Evolutionary conservation across 2,113 vertebrate species (phyloP).

Genomic region (Neopipo cinnamomea): DNA sequence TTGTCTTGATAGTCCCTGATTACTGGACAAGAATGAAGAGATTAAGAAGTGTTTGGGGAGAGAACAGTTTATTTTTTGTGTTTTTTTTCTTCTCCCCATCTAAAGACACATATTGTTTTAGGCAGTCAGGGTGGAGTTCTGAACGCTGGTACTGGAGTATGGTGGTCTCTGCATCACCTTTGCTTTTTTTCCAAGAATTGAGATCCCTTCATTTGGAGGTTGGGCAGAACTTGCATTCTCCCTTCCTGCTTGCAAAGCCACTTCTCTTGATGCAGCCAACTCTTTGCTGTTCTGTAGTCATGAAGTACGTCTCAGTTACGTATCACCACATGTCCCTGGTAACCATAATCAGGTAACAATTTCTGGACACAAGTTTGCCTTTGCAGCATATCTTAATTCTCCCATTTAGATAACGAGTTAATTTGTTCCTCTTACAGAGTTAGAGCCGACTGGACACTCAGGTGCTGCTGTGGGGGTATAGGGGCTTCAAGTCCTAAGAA

Average conservation of each 20-base stretch:
- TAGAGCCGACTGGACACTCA: neutral
- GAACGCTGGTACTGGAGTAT: neutral
- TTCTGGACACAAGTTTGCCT: neutral
- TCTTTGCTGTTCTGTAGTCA: neutral
- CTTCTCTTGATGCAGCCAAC: neutral
- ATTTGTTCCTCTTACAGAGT: neutral
- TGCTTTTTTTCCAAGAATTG: neutral
- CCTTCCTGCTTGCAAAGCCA: neutral
- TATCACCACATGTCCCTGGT: neutral
- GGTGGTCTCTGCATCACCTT: neutral
- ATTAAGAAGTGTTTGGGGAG: neutral
- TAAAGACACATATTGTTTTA: neutral
- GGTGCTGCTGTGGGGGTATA: neutral
- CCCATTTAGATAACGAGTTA: neutral
- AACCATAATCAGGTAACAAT: neutral
- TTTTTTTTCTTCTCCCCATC: fast-evolving
- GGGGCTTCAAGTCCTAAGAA: neutral
- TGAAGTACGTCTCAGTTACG: neutral
- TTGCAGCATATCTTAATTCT: neutral
- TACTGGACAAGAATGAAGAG: neutral
- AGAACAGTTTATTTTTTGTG: fast-evolving
- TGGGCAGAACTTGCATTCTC: neutral
- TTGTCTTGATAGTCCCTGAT: neutral
- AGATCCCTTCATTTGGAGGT: neutral
- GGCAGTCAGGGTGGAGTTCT: neutral